Evolutionary conservation across 2,888 invertebrate genomes (phyloP).

Genomic region (Ectemnius lituratus): DNA sequence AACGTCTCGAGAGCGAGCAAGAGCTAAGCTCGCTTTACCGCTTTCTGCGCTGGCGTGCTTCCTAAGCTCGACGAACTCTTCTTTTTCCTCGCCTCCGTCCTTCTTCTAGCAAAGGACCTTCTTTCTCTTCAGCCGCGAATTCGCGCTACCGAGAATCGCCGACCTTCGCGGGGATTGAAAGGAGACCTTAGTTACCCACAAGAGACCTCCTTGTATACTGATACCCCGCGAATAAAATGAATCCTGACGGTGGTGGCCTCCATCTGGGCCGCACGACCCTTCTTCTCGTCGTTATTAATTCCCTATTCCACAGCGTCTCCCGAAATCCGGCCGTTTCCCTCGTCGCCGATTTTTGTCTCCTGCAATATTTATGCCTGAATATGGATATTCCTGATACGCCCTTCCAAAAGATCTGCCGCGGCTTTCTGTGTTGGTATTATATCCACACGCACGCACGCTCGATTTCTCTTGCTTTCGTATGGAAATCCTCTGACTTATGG

Average conservation of each 20-base stretch:
- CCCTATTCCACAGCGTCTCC: constrained; percentile 39
- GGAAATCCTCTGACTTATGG: constrained; percentile 15
- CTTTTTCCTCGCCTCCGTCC: constrained; percentile 9
- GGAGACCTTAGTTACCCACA: constrained; percentile 72
- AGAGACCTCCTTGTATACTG: constrained; percentile 63
- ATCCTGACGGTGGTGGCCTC: constrained; percentile 59
- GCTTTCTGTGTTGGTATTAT: background rate
- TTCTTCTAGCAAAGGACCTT: background rate
- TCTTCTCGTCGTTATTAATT: constrained; percentile 69
- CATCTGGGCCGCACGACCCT: constrained; percentile 52
- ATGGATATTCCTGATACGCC: background rate
- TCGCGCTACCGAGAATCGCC: background rate
- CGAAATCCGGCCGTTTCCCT: constrained; percentile 31
- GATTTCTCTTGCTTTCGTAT: background rate
- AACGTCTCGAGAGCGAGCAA: constrained; percentile 53
- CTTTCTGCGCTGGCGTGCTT: constrained; percentile 58
- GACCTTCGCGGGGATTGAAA: constrained; percentile 69
- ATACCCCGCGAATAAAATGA: constrained; percentile 68
- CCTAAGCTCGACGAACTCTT: constrained; percentile 33
- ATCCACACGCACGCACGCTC: background rate
- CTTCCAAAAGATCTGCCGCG: background rate
- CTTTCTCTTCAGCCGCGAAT: no score
- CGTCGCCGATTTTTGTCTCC: constrained; percentile 19
- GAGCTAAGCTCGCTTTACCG: constrained; percentile 56
- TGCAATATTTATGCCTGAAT: constrained; percentile 6